Percentiles rank a stretch among this genome's conserved stretches.
Evolutionary conservation across 1,140 invertebrate genomes (phyloP).

Genomic region (Scylla paramamosain): DNA sequence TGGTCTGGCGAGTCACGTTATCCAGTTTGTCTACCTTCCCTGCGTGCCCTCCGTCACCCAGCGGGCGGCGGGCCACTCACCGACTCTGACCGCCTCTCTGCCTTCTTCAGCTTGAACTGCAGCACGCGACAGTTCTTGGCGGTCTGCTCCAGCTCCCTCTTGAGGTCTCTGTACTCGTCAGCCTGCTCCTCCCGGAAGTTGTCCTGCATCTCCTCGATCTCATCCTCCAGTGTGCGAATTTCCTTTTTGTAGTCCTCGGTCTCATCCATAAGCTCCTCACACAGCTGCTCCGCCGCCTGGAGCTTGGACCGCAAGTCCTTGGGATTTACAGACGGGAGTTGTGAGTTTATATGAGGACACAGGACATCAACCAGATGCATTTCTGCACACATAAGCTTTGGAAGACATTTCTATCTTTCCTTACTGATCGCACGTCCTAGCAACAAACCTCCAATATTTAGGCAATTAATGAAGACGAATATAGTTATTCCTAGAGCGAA

Average conservation of each 20-base stretch:
- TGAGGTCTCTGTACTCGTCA: constrained; percentile 96
- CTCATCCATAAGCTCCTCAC: constrained; percentile 96
- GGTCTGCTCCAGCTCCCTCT: constrained; percentile 96
- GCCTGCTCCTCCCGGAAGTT: constrained; percentile 98
- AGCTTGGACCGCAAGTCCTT: constrained; percentile 87
- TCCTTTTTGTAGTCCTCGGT: constrained; percentile 98
- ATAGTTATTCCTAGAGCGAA: too few relatives aligned
- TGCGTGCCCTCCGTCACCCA: too few relatives aligned
- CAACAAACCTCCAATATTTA: too few relatives aligned
- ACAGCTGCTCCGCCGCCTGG: constrained; percentile 91
- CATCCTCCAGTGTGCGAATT: constrained; percentile 94
- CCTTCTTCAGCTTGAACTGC: constrained; percentile 98
- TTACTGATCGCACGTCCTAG: too few relatives aligned
- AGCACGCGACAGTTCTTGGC: constrained; percentile 99
- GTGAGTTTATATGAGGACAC: background rate
- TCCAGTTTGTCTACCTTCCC: too few relatives aligned
- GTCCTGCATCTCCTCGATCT: constrained; percentile 99
- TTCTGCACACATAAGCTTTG: too few relatives aligned
- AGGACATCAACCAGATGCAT: too few relatives aligned
- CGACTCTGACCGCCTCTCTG: constrained; percentile 94
- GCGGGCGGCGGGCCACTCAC: constrained; percentile 83
- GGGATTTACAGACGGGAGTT: too few relatives aligned
- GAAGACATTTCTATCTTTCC: too few relatives aligned
- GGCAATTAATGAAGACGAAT: too few relatives aligned
- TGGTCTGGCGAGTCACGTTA: too few relatives aligned